Evolutionary conservation across 1,140 invertebrate species (phyloP), one percentile per base, ranked within the genome.

Genomic region (Meloidogyne chitwoodi): DNA sequence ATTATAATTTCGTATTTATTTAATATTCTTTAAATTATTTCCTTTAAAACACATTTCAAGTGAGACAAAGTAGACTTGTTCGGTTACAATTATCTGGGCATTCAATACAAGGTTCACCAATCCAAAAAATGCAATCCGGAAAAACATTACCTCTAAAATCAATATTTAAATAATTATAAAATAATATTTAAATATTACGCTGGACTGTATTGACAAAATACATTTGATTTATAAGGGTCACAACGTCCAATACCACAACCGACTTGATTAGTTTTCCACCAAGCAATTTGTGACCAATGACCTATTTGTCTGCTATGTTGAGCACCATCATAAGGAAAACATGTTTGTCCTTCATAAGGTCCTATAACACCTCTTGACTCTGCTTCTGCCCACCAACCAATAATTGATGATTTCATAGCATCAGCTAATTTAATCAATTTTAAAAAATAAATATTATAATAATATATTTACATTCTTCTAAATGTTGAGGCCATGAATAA

Each of bases 201-300:
- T n/a, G n/a, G n/a, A n/a, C n/a, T n/a, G n/a, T n/a, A n/a, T n/a
- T 74, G 24, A 16, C 72, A 74, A 24, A 75, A 68, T 6, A 74
- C 72, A 48, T 29, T 29, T 8, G 72, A 24, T 24, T 70, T 70
- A 38, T 27, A 66, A 27, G 12, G 5, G 16, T 10, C 8, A 24
- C 72, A 74, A 41, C 62, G 24, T 22, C 34, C 26, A 34, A 74
- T 22, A 2, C n/a, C 72, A 48, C 72, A 74, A 14, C 72, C 72
- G 24, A 74, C 26, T 48, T 67, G 11, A 27, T 34, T 16, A 26
- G 72, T 74, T 0, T 67, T 75, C n/a, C n/a, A 34, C 72, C 72
- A 74, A 0, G 72, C 72, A 19, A 75, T 16, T 48, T 74, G 72
- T 29, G 56, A 22, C 72, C 72, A 74, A 38, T 74, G 70, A 1